phyloP scores from a whole-genome alignment of 2,113 vertebrate genomes.

The Cyanoramphus novaezelandiae region DNA sequence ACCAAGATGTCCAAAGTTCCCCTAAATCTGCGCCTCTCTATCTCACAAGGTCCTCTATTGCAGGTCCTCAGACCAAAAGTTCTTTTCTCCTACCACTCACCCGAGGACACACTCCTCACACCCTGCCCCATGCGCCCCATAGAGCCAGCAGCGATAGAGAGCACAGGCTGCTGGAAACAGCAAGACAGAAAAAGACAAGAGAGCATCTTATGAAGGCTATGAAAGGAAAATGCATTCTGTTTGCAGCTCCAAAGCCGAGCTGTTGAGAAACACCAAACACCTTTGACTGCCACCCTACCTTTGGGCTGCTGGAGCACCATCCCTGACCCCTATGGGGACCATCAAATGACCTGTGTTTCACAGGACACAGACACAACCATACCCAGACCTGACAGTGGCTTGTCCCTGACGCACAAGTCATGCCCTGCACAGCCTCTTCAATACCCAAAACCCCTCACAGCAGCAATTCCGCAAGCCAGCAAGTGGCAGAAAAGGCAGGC shows the following conservation, averaged over 20 bases:
- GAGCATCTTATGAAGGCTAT: not conserved
- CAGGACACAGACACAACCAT: not conserved
- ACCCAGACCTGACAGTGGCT: not conserved
- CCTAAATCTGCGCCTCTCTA: too few species aligned
- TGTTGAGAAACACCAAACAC: not conserved
- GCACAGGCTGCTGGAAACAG: not conserved
- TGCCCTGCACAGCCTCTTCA: accelerated
- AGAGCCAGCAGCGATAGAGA: accelerated
- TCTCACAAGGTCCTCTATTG: not conserved
- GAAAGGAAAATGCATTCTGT: not conserved
- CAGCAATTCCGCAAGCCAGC: not conserved
- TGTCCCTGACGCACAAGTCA: not conserved
- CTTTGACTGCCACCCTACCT: accelerated
- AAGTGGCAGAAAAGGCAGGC: accelerated
- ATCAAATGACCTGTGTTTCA: not conserved
- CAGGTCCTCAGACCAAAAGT: not conserved
- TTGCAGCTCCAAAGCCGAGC: not conserved
- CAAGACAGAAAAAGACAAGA: not conserved
- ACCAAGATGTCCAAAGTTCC: not conserved
- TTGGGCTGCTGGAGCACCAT: accelerated
- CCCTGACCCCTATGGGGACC: not conserved
- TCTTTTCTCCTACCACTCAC: not conserved
- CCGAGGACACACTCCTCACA: not conserved
- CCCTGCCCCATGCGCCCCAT: not conserved
- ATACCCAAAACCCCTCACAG: not conserved